Conservation (phyloP, 2,888 invertebrate genomes). For the Syrphus vitripennis region DNA sequence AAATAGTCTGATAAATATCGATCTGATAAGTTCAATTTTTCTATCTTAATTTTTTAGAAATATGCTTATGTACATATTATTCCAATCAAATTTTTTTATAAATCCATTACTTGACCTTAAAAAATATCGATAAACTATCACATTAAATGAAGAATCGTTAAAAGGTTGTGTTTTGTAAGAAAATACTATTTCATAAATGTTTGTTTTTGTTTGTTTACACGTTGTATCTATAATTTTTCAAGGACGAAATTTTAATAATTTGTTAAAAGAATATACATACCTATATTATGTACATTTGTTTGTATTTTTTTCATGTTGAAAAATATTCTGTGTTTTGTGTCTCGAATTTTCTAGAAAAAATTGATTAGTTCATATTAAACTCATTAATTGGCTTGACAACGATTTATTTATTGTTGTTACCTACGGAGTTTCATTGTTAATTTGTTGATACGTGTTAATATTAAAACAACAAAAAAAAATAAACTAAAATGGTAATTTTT, state of each 20-base stretch:
- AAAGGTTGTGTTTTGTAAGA: conserved; percentile 3
- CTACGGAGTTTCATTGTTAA: neutral
- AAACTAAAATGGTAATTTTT: neutral
- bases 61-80: no score
- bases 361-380: neutral
- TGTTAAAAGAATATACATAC: neutral
- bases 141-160: neutral
- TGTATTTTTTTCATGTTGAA: neutral
- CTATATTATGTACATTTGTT: neutral
- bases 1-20: no score
- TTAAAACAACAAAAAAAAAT: no score
- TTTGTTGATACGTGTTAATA: neutral
- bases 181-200: neutral
- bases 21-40: no score
- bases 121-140: neutral
- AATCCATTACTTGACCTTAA: neutral
- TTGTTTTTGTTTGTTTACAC: neutral
- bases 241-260: neutral
- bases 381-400: neutral
- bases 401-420: neutral
- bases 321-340: neutral
- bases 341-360: neutral
- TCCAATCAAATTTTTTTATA: no score
- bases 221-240: neutral
- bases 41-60: no score